Evolutionary conservation across 2,113 vertebrate species (phyloP), one percentile per base, ranked within the genome.

Genomic region (Eulemur rufifrons): DNA sequence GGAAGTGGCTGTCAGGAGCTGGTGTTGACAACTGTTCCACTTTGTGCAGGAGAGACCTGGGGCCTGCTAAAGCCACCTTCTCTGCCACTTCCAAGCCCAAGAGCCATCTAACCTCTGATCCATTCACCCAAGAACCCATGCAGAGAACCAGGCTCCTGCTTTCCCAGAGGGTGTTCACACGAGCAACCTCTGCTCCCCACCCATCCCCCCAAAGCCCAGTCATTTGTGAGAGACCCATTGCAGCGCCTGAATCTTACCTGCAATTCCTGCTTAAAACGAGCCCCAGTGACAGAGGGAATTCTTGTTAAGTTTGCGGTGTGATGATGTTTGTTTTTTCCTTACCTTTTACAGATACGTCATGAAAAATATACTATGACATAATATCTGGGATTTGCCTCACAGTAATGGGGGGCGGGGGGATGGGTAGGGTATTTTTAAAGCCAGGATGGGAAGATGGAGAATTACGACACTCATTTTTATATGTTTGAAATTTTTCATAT

Each of bases 61-160:
- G 99, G 99, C 98, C 99, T 0, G 99, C 99, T 39, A 99, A 99
- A 98, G 99, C 99, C 96, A 99, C 99, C 66, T 99, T 99, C 20
- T 99, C 99, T 78, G 99, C 99, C 93, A 99, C 99, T 98, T 99
- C 99, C 29, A 99, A 99, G 98, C 99, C 99, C 3, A 99, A 99
- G 99, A 99, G 99, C 97, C 99, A 99, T 69, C 98, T 99, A 98
- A 99, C 99, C 50, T 99, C 99, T 56, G 99, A 99, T 71, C 99
- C 99, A 32, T 0, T 69, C 59, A 82, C 76, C 50, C 39, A 39
- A 45, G 66, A 86, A 59, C 34, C 32, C 45, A 25, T 1, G 37
- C 74, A 82, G 37, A 74, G 56, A 74, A 20, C 6, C 21, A 8
- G 45, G 13, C 1, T 4, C 23, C 32, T 29, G 4, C 10, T 12